Percentiles rank a stretch among this genome's conserved stretches.
These are phyloP conservation scores for Gasterosteus nipponicus DNA, from an alignment of 2,113 vertebrate species.

Conservation along the genomic window DNA sequence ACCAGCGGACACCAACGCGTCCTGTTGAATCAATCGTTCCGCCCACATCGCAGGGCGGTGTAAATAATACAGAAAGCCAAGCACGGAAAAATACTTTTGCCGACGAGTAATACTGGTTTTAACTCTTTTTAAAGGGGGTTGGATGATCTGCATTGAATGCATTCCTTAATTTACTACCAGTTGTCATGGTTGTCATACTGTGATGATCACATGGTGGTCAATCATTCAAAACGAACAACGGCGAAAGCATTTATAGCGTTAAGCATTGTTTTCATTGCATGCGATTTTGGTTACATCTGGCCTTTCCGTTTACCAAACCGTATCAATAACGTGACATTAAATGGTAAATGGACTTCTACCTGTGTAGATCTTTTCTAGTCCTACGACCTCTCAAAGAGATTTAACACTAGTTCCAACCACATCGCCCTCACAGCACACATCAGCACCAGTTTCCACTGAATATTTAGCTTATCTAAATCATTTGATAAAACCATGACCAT, in stretches of 20 bases:
- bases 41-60: neutral
- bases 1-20: slow-evolving; percentile 1
- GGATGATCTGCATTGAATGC: neutral
- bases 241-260: neutral
- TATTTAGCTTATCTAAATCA: neutral
- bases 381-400: neutral
- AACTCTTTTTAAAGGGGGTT: no score
- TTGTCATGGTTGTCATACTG: neutral
- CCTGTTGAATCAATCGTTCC: slow-evolving; percentile 12
- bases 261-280: neutral
- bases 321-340: neutral
- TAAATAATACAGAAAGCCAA: slow-evolving; percentile 2
- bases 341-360: neutral
- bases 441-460: neutral
- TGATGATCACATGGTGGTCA: neutral
- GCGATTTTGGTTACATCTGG: neutral
- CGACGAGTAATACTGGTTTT: neutral
- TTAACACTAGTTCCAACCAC: neutral
- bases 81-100: slow-evolving; percentile 20
- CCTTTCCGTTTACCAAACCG: no score
- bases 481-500: neutral
- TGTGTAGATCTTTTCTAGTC: neutral
- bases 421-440: neutral
- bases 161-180: neutral
- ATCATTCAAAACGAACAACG: neutral